Conservation (phyloP, 2,797 vertebrate species). For the Pampus argenteus region DNA sequence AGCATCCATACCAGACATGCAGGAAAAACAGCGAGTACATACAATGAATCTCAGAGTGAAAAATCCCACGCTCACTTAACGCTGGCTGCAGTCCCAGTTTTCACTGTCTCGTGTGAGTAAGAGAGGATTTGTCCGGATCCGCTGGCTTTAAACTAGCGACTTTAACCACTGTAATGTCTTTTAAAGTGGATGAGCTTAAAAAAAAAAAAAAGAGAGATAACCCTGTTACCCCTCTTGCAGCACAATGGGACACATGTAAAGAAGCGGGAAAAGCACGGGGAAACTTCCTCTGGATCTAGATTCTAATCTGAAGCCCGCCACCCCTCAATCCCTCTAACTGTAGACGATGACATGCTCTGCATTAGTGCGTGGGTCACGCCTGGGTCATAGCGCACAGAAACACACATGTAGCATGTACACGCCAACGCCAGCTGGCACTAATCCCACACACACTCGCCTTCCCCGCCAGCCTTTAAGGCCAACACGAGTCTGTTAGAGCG, state of each 20-base stretch:
- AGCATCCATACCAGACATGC: conserved; percentile 8
- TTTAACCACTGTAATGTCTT: conserved; percentile 46
- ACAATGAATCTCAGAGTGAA: conserved; percentile 41
- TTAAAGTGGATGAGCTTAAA: conserved; percentile 59
- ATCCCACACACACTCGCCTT: conserved; percentile 64
- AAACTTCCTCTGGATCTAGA: conserved; percentile 54
- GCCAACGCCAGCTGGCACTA: conserved; percentile 71
- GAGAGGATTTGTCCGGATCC: conserved; percentile 68
- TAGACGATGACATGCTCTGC: conserved; percentile 54
- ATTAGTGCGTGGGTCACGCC: conserved; percentile 39
- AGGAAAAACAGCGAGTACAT: conserved; percentile 19
- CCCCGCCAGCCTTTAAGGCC: conserved; percentile 47
- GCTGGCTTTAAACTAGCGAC: conserved; percentile 54
- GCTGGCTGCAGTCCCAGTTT: conserved; percentile 54
- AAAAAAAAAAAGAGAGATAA: conserved; percentile 47
- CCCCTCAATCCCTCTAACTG: conserved; percentile 70
- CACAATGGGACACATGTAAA: conserved; percentile 38
- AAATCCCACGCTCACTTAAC: conserved; percentile 71
- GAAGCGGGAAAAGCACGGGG: conserved; percentile 25
- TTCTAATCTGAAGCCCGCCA: conserved; percentile 61
- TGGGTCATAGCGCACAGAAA: conserved; percentile 42
- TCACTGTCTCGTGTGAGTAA: conserved; percentile 53
- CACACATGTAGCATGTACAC: conserved; percentile 38
- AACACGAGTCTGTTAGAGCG: conserved; percentile 35
- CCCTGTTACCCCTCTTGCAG: conserved; percentile 47